These are phyloP conservation scores for Lagocephalus sceleratus DNA, from an alignment of 2,797 vertebrate genomes.

Conservation along the genomic window DNA sequence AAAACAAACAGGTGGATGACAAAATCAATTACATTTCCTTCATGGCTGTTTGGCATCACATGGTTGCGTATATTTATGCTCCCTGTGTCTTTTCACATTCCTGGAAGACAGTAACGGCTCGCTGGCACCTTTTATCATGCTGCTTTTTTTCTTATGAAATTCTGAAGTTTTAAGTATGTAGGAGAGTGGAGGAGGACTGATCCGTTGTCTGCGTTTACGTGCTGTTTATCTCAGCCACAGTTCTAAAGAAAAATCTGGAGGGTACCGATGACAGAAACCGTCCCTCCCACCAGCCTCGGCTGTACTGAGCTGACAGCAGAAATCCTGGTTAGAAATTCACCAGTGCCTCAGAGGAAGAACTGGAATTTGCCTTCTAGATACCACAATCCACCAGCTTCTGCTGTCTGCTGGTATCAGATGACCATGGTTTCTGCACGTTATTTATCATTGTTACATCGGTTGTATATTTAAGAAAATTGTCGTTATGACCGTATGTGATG, in stretches of 20 bases:
- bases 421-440: no score
- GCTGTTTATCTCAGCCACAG: no score
- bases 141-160: neutral
- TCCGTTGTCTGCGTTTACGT: no score
- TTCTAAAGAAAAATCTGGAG: no score
- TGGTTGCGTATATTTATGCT: neutral
- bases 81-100: neutral
- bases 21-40: slow-evolving; percentile 20
- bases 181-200: neutral
- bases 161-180: neutral
- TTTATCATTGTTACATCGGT: no score
- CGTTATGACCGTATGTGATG: no score
- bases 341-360: no score
- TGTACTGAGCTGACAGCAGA: neutral
- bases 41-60: slow-evolving; percentile 9
- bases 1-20: neutral
- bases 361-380: no score
- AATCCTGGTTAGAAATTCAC: neutral
- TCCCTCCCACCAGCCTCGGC: neutral
- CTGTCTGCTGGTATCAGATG: no score
- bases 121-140: neutral
- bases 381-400: no score
- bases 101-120: neutral
- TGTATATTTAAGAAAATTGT: no score
- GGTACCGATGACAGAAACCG: no score